Evolutionary conservation across 2,888 invertebrate genomes (phyloP), one percentile per base, ranked within the genome.

Genomic region (Thera obeliscata): DNA sequence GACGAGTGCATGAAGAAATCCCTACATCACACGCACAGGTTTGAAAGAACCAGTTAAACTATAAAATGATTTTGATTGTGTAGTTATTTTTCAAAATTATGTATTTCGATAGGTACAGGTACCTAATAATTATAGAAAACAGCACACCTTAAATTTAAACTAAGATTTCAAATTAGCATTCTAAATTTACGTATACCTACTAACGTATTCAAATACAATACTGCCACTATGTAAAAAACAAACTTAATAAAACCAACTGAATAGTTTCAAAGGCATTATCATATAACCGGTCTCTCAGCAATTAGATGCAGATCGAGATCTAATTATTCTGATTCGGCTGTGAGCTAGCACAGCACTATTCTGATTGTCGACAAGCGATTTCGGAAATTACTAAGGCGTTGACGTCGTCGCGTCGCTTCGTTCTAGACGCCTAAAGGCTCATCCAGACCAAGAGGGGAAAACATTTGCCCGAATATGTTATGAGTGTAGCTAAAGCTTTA

Each of bases 311-410:
- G 87, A 87, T 88, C 87, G 85, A 82, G 86, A 90, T 90, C 88
- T 90, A 90, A 92, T 91, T 91, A 92, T 90, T 89, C 89, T 82
- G 82, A 84, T 87, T 88, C 87, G 82, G 81, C 77, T 81, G 79
- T 78, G 73, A 80, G 80, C 84, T 80, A 76, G 87, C 85, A 74
- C 89, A 87, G 87, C 91, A 89, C 88, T 88, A 88, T 84, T 87
- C 90, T 86, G 90, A 89, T 90, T 89, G 92, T 89, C 88, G 91
- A 88, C 90, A 85, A 86, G 87, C 90, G 92, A 91, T 91, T 93
- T 93, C 91, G 91, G 93, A 93, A 93, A 93, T 93, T 91, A 87
- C 91, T 88, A 91, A 91, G 91, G 89, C 90, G 87, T 84, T 84
- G 86, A 82, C 84, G 83, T 80, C 81, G 75, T 80, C 81, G 75